Evolutionary conservation across 2,113 vertebrate species (phyloP).

Genomic region (Sus scrofa): T2T-Sscrofa CM000826.6:18660501-18661000

Average conservation of each 20-base stretch:
- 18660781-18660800: background rate
- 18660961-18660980: background rate
- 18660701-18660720: background rate
- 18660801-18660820: background rate
- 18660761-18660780: background rate
- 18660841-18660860: background rate
- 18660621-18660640: background rate
- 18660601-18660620: background rate
- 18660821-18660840: background rate
- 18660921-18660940: background rate
- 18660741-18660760: background rate
- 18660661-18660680: background rate
- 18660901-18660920: background rate
- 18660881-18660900: background rate
- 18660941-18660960: background rate
- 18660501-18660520: background rate
- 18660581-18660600: background rate
- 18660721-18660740: background rate
- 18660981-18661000: background rate
- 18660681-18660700: background rate
- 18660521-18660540: background rate
- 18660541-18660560: background rate
- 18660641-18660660: background rate
- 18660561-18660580: background rate
- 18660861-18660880: background rate